phyloP scores from a whole-genome alignment of 2,113 vertebrate species.

The Guaruba guarouba region DNA sequence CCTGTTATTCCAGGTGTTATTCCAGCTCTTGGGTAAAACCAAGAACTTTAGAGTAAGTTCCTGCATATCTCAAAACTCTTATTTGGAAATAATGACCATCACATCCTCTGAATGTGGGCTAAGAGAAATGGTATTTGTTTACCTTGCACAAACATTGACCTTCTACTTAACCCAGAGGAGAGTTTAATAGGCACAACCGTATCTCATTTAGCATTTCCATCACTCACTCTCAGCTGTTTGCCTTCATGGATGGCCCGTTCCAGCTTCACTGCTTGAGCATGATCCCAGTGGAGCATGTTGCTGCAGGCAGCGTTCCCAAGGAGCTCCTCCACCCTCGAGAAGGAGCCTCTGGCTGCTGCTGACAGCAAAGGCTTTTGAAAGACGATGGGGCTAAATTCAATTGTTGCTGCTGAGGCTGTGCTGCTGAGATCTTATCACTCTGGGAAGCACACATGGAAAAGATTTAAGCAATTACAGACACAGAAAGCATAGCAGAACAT shows the following conservation, averaged over 20 bases:
- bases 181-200: neutral
- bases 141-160: neutral
- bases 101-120: neutral
- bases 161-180: neutral
- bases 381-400: neutral
- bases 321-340: neutral
- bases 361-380: neutral
- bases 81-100: neutral
- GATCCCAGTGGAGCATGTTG: fast-evolving
- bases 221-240: neutral
- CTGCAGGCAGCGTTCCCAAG: neutral
- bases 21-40: neutral
- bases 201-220: neutral
- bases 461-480: neutral
- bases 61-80: neutral
- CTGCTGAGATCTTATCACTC: neutral
- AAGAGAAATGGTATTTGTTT: neutral
- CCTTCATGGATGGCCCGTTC: fast-evolving
- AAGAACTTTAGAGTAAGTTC: neutral
- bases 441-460: neutral
- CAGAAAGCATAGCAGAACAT: neutral
- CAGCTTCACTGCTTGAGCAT: neutral
- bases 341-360: neutral
- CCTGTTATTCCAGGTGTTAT: neutral
- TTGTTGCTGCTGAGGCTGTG: neutral